These are phyloP conservation scores for Drosophila parvula DNA, from an alignment of 1,140 invertebrate species.

Conservation along the genomic window DNA sequence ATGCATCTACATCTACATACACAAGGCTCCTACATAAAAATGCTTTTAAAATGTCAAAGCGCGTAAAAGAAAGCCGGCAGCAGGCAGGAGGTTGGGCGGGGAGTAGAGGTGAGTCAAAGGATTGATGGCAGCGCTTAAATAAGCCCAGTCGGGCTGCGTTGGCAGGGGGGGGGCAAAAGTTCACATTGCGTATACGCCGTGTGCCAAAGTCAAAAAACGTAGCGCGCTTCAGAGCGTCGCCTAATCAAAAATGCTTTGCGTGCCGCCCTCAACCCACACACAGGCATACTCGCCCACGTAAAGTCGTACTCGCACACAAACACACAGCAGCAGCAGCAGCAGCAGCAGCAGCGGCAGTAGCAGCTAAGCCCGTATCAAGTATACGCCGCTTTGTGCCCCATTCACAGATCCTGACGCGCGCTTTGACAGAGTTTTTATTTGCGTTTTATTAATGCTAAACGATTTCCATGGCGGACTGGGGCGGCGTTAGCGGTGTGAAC, in stretches of 20 bases:
- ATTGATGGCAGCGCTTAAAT: constrained; percentile 74
- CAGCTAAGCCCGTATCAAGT: constrained; percentile 46
- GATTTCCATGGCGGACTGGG: constrained; percentile 27
- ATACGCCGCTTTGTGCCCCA: constrained; percentile 61
- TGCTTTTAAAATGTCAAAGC: constrained; percentile 83
- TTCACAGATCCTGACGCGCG: constrained; percentile 34
- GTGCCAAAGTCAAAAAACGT: constrained; percentile 61
- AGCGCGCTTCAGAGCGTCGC: constrained; percentile 55
- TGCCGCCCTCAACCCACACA: constrained; percentile 50
- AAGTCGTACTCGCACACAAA: not conserved
- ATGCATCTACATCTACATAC: constrained; percentile 3
- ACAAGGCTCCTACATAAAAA: constrained; percentile 64
- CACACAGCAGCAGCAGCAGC: not conserved
- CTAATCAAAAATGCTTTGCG: constrained; percentile 82
- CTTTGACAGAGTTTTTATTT: constrained; percentile 67
- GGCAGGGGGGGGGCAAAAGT: constrained; percentile 27
- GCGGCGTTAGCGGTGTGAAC: constrained; percentile 1
- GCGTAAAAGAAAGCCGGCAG: constrained; percentile 61
- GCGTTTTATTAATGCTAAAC: constrained; percentile 67
- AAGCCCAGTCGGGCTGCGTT: constrained; percentile 23
- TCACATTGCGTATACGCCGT: constrained; percentile 77
- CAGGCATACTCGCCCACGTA: constrained; percentile 2
- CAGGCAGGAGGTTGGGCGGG: not conserved
- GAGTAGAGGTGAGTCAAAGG: constrained; percentile 57
- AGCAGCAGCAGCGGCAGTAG: constrained; percentile 3